Evolutionary conservation across 2,113 vertebrate genomes (phyloP).

Genomic region (Cathartes aura): DNA sequence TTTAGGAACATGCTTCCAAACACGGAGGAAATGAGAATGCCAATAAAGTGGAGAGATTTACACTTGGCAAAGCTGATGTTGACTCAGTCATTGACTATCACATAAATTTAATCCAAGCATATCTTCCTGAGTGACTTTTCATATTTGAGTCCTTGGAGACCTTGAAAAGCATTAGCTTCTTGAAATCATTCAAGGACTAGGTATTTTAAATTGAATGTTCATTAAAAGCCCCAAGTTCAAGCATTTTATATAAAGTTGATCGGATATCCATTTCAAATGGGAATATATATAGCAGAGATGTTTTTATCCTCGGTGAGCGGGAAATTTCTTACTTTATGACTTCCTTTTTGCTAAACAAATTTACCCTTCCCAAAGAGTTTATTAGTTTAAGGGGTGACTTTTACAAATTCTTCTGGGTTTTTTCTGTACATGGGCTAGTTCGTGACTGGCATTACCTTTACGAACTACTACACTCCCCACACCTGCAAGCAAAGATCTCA

Average conservation of each 20-base stretch:
- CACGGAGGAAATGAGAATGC: neutral
- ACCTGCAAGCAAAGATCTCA: neutral
- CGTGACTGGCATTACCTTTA: neutral
- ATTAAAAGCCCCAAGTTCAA: neutral
- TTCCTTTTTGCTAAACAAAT: conserved; percentile 14
- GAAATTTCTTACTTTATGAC: neutral
- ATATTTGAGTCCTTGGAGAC: neutral
- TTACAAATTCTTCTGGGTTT: neutral
- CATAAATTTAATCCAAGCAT: neutral
- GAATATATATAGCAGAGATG: neutral
- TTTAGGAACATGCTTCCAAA: neutral
- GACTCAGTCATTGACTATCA: neutral
- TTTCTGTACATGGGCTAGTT: neutral
- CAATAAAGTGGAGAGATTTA: neutral
- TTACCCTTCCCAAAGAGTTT: neutral
- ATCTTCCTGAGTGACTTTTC: neutral
- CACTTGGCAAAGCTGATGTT: neutral
- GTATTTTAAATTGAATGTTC: neutral
- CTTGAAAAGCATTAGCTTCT: conserved; percentile 2
- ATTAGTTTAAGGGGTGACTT: neutral
- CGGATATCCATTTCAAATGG: neutral
- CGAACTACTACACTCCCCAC: neutral
- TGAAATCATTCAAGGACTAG: neutral
- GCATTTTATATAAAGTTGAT: neutral
- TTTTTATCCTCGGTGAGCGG: neutral